Base-by-base conservation (phyloP, 2,888 invertebrate species). In the Lithophane leautieri region DNA sequence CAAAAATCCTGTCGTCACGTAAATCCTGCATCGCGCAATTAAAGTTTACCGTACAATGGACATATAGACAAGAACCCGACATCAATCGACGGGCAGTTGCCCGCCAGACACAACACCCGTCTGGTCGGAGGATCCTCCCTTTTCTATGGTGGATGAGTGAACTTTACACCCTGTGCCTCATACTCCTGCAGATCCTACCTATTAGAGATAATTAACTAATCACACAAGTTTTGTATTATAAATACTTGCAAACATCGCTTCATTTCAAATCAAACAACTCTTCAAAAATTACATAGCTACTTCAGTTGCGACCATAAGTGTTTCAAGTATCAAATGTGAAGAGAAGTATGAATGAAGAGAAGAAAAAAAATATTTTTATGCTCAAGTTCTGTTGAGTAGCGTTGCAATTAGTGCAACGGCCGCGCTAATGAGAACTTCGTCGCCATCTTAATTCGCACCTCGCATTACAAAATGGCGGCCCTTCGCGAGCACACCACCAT, bases 391-490 rank as follows among this genome's bases (percentile, higher is more conserved):
- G 84, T 79, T 81, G 85, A 89, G 89, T 87, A 89, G 81, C 78
- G 84, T 80, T 84, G 91, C 92, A 93, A 93, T 93, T 93, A 93
- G 89, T 87, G 88, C 90, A 88, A 86, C 88, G 82, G 82, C 79
- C 74, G 85, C 89, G 80, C 90, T 93, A 93, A 93, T 92, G 92
- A 93, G 90, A 87, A 83, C 83, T 78, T 81, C 85, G 76, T 70
- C 88, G 89, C 91, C 91, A 91, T 92, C 91, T 92, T 89, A 89
- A 88, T 89, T 87, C 85, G 76, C 86, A 89, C 88, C 83, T 86
- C 84, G 72, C 78, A 86, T 82, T 87, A 90, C 89, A 92, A 92
- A 92, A 92, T 91, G 91, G 90, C 87, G 84, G 88, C 69, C 83
- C 75, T 85, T 82, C 72, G 54, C 73, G 44, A 65, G 73, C 82